phyloP scores from a whole-genome alignment of 2,113 vertebrate species.

The Anser cygnoides region DNA sequence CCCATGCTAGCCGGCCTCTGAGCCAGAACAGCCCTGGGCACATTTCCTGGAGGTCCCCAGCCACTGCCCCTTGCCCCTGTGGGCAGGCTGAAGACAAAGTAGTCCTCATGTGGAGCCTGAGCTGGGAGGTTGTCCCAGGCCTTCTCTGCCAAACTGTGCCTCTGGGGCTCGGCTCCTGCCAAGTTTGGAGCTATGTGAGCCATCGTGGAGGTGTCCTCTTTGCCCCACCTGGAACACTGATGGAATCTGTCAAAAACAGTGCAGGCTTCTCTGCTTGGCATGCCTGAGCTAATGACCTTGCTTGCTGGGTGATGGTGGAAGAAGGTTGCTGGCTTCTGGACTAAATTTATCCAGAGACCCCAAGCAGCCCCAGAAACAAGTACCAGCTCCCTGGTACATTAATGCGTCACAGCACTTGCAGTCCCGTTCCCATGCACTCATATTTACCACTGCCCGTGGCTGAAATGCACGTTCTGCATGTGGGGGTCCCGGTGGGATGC shows the following conservation, averaged over 20 bases:
- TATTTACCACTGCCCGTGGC: fast-evolving
- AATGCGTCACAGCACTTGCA: background rate
- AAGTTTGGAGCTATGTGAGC: background rate
- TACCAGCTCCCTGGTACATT: background rate
- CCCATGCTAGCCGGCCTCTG: background rate
- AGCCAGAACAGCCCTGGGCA: background rate
- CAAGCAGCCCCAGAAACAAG: background rate
- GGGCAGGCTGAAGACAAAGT: background rate
- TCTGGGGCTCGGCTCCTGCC: background rate
- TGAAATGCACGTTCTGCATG: background rate
- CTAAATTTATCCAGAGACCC: background rate
- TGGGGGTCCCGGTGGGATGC: background rate
- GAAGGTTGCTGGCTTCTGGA: background rate
- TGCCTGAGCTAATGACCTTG: background rate
- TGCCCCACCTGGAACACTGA: background rate
- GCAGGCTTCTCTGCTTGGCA: background rate
- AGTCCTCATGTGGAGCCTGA: background rate
- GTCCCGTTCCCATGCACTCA: background rate
- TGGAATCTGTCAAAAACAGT: background rate
- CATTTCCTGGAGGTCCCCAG: background rate
- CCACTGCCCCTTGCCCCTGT: fast-evolving
- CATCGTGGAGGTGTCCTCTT: background rate
- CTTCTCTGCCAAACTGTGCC: background rate
- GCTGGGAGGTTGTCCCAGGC: background rate
- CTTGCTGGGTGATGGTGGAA: background rate